These are phyloP conservation scores for Axea sp. DNA, from an alignment of 2,888 invertebrate species.

Conservation along the genomic window DNA sequence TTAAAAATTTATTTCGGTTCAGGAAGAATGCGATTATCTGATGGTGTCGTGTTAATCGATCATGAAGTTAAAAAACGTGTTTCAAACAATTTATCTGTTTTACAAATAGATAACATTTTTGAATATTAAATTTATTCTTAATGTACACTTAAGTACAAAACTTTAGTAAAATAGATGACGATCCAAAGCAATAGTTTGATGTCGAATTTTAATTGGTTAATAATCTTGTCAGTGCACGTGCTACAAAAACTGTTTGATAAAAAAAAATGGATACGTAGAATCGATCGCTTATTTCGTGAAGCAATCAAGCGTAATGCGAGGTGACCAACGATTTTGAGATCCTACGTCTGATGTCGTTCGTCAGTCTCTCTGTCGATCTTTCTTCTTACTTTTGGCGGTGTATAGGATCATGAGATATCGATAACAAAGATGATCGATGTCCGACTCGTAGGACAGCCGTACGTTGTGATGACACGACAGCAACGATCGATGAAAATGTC, in stretches of 20 bases:
- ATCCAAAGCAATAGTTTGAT: constrained; percentile 27
- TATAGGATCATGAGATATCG: constrained; percentile 73
- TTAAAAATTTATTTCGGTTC: too few species aligned
- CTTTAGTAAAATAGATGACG: constrained; percentile 8
- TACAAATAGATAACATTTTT: constrained; percentile 21
- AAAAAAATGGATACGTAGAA: constrained; percentile 66
- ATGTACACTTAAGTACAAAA: constrained; percentile 8
- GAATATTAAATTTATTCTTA: constrained; percentile 22
- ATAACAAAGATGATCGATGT: constrained; percentile 79
- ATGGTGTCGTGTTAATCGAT: constrained; percentile 32
- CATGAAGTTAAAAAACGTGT: constrained; percentile 21
- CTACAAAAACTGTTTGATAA: constrained; percentile 53
- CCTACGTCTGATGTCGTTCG: constrained; percentile 68
- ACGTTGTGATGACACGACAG: constrained; percentile 66
- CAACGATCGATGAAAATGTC: constrained; percentile 68
- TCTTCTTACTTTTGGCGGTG: constrained; percentile 60
- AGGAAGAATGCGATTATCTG: too few species aligned
- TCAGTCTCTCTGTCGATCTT: constrained; percentile 67
- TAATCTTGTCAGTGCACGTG: constrained; percentile 38
- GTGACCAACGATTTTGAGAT: constrained; percentile 72
- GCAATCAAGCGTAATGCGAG: constrained; percentile 75
- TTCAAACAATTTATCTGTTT: neutral
- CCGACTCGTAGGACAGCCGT: constrained; percentile 63
- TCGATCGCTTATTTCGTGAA: constrained; percentile 73
- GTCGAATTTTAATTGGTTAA: constrained; percentile 52